Evolutionary conservation across 2,113 vertebrate genomes (phyloP), one percentile per base, ranked within the genome.

Genomic region (Eonycteris spelaea): DNA sequence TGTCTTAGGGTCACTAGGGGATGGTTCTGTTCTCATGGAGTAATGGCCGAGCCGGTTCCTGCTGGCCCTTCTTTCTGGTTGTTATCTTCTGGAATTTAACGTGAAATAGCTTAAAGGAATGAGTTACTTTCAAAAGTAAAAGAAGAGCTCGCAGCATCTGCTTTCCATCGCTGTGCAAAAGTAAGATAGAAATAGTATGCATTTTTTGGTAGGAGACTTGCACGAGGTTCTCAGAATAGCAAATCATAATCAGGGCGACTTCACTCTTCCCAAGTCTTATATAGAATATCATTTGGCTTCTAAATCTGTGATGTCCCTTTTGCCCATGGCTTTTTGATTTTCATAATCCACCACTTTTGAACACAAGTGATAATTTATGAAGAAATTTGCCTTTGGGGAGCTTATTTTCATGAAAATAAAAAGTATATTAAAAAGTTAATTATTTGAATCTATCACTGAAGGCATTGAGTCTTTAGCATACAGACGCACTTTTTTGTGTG

Each of bases 161-260:
- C 94, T 92, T 92, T 77, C 57, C 24, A 65, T 38, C 43, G 73
- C 61, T 91, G 24, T 91, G 68, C 78, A 86, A 79, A 95, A 84
- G 79, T 71, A 67, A 80, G 92, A 75, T 45, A 83, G 63, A 91
- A 96, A 82, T 84, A 45, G 59, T 74, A 26, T 53, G 87, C 82
- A n/a, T 94, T 89, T 94, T 40, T 85, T 96, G 86, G 83, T 95
- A 53, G 65, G 78, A 51, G 45, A 91, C 38, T 85, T 89, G 73
- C 57, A 63, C 79, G 88, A 90, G 18, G 26, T 87, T 93, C 95
- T 96, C 74, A 55, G 95, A 87, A 96, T 92, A 95, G 90, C 57
- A 94, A 87, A 83, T 53, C 57, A 59, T 85, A 59, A 95, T 91
- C 78, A 87, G 84, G 84, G 78, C 38, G 55, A 48, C 26, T 89